Base-by-base conservation (phyloP, 37 sponge, comb jelly and placozoan species). In the Ephydatia muelleri region DNA sequence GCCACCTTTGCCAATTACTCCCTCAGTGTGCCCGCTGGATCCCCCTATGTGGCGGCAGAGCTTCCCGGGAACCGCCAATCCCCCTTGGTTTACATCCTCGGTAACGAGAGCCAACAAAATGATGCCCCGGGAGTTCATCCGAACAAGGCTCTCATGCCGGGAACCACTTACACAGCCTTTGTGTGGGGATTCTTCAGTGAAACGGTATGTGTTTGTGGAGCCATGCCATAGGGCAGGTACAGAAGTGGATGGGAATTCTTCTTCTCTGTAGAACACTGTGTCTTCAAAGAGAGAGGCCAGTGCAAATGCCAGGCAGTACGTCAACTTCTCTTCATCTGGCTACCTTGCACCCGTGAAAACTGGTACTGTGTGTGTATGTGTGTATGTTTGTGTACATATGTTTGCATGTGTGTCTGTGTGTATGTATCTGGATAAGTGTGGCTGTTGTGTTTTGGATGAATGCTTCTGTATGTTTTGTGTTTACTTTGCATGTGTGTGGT, bases 31-130 rank as follows among this genome's bases (percentile, higher is more conserved):
- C 14, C 36, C 22, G 28, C 27, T 3, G 72, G 72, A 72, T 3
- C 3, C 12, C 84, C 84, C 23, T 86, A 86, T 40, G 73, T 86
- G 33, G 86, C 73, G 6, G 79, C 86, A 21, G 86, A 86, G 72
- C 64, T 86, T 14, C 21, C 30, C 23, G 65, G 74, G 23, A 35
- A 37, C 4, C 72, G 66, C 67, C 8, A 0, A 0, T 16, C 34
- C n/a, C n/a, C 79, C 64, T 65, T 36, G 2, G 0, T 9, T 66
- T 86, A 80, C 37, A 32, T 72, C 5, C 80, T 86, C 0, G 86
- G 86, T 31, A 72, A 71, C 35, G n/a, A 43, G 0, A 34, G 0
- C 0, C 33, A 29, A 2, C 49, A 27, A 38, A 68, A 33, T n/a
- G 65, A 86, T 30, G 49, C 49, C 43, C 70, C 77, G 35, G 57